These are phyloP conservation scores for Elephas maximus DNA, from an alignment of 2,113 vertebrate species.

Conservation along the genomic window DNA sequence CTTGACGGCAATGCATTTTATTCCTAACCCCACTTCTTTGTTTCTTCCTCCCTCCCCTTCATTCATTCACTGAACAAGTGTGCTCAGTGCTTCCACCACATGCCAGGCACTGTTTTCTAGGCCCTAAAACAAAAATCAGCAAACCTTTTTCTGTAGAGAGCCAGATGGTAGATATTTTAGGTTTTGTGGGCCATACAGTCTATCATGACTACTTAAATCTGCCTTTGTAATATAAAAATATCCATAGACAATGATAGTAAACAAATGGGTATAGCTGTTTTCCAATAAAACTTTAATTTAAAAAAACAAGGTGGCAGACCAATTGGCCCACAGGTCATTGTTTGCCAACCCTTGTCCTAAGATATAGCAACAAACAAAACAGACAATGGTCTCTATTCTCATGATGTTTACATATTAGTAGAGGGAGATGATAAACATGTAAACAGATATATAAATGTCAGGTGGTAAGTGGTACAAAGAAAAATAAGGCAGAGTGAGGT, in stretches of 20 bases:
- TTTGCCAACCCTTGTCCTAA: background rate
- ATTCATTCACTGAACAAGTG: background rate
- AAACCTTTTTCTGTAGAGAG: background rate
- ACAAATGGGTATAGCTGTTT: background rate
- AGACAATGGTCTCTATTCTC: background rate
- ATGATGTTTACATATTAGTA: background rate
- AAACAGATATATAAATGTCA: background rate
- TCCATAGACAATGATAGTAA: background rate
- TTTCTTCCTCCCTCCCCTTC: background rate
- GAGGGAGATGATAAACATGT: background rate
- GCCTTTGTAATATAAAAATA: background rate
- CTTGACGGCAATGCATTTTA: too few species aligned
- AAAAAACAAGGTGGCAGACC: background rate
- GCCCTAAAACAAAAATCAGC: background rate
- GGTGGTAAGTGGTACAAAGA: background rate
- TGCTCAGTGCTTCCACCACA: background rate
- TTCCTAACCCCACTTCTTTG: background rate
- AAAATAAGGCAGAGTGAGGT: background rate
- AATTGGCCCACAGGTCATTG: background rate
- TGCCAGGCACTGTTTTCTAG: background rate
- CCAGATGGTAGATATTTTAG: background rate
- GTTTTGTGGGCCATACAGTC: background rate
- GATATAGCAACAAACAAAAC: background rate
- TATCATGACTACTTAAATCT: background rate
- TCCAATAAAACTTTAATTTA: background rate